These are phyloP conservation scores for Synergus itoensis DNA, from an alignment of 2,888 invertebrate genomes.

Conservation along the genomic window DNA sequence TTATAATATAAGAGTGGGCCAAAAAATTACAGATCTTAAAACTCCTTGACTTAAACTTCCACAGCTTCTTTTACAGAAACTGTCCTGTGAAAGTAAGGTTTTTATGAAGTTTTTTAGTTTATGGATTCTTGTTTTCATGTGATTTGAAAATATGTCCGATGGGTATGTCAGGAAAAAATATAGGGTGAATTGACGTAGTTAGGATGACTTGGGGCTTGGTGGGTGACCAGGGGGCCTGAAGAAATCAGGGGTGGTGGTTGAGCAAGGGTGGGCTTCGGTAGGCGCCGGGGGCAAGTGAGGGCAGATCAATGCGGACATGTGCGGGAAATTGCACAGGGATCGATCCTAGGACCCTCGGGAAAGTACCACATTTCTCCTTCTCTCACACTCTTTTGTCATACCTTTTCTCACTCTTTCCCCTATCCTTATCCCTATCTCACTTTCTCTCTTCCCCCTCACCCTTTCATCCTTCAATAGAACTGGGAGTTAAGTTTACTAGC, in stretches of 20 bases:
- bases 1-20: background rate
- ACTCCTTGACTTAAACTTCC: background rate
- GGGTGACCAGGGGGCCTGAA: slow-evolving; percentile 56
- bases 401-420: slow-evolving; percentile 37
- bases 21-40: background rate
- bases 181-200: slow-evolving; percentile 65
- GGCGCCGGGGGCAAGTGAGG: slow-evolving; percentile 72
- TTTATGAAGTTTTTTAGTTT: slow-evolving; percentile 26
- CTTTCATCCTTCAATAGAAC: slow-evolving; percentile 27
- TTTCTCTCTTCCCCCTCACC: background rate
- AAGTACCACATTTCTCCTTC: slow-evolving; percentile 59
- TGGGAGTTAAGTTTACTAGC: slow-evolving; percentile 22
- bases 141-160: slow-evolving; percentile 36
- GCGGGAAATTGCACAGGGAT: slow-evolving; percentile 77
- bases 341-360: slow-evolving; percentile 74
- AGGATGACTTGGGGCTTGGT: slow-evolving; percentile 61
- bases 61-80: too few relatives aligned
- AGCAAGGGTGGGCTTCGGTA: slow-evolving; percentile 55
- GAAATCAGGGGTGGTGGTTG: slow-evolving; percentile 62
- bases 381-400: slow-evolving; percentile 51
- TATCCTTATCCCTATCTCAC: slow-evolving; percentile 20
- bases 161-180: slow-evolving; percentile 56
- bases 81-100: too few relatives aligned
- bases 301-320: slow-evolving; percentile 78
- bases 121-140: background rate